Base-by-base conservation (phyloP, 2,888 invertebrate species). In the Malthinus flaveolus region DNA sequence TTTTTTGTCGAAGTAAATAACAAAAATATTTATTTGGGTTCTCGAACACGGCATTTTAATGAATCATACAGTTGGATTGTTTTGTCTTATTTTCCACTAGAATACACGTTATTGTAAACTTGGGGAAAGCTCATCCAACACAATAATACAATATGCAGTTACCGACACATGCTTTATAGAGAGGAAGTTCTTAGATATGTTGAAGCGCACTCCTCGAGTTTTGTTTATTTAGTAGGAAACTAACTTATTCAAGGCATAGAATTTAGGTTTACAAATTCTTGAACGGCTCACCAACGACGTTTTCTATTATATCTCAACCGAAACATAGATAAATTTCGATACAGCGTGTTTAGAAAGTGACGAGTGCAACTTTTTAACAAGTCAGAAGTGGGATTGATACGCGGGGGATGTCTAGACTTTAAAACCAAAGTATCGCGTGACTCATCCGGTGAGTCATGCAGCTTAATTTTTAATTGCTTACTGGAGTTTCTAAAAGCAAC, bases 101-200 rank as follows among this genome's bases (percentile, higher is more conserved):
- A 23, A 42, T 51, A 52, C 52, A 52, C 52, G 44, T 52, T 23
- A 52, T 46, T 52, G 52, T 46, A 36, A 52, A 52, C 52, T 34
- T 11, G 35, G 23, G 35, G 35, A 45, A 52, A 52, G 52, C 52
- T 52, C 46, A 44, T 52, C 12, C 45, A 46, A 23, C 31, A 42
- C 10, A 52, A 49, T 8, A 52, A 49, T 49, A 49, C 46, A 46
- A 36, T 52, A 52, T 52, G 35, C 52, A 52, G 52, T 46, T 52
- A 46, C 52, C 31, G 32, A 52, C 52, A 52, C 52, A 34, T 44
- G 52, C 31, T 23, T 23, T 52, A n/a, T 12, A 11, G 39, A 23
- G 23, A 23, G 23, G 23, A 23, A 23, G 52, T 45, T 52, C 36
- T 31, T 45, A 31, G 52, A 45, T 45, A 35, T 52, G 36, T 33